phyloP scores from a whole-genome alignment of 1,140 invertebrate species.

The Drosophila bifasciata region DNA sequence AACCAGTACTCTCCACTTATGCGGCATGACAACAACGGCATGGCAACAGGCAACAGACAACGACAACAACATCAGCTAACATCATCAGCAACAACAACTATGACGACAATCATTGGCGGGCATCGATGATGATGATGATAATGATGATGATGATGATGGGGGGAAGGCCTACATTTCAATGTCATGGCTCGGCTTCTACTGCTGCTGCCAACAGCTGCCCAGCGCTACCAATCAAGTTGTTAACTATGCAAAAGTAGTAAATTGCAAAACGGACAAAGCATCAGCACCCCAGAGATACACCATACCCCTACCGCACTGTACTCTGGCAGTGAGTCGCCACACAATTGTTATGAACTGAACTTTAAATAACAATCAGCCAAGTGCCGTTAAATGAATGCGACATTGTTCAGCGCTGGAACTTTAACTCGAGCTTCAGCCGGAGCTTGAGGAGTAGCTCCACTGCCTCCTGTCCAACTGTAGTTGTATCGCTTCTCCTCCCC shows the following conservation, averaged over 20 bases:
- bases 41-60: conserved; percentile 43
- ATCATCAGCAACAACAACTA: conserved; percentile 25
- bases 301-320: conserved; percentile 9
- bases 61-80: conserved; percentile 45
- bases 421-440: conserved; percentile 10
- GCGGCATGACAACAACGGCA: conserved; percentile 43
- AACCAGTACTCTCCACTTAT: conserved; percentile 43
- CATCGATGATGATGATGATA: conserved; percentile 52
- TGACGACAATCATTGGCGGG: conserved; percentile 76
- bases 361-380: conserved; percentile 82
- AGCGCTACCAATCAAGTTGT: conserved; percentile 80
- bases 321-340: background rate
- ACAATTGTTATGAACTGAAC: conserved; percentile 80
- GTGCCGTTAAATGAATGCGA: conserved; percentile 81
- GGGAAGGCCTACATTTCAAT: conserved; percentile 79
- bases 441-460: no score
- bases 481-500: no score
- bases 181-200: conserved; percentile 34
- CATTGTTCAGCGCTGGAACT: conserved; percentile 52
- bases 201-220: conserved; percentile 64
- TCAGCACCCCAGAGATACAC: conserved; percentile 16
- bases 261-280: conserved; percentile 63
- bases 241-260: conserved; percentile 78
- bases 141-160: conserved; percentile 6
- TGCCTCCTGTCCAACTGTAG: no score